These are phyloP conservation scores for Sebastes steindachneri DNA, from an alignment of 2,797 vertebrate species.

Conservation along the genomic window DNA sequence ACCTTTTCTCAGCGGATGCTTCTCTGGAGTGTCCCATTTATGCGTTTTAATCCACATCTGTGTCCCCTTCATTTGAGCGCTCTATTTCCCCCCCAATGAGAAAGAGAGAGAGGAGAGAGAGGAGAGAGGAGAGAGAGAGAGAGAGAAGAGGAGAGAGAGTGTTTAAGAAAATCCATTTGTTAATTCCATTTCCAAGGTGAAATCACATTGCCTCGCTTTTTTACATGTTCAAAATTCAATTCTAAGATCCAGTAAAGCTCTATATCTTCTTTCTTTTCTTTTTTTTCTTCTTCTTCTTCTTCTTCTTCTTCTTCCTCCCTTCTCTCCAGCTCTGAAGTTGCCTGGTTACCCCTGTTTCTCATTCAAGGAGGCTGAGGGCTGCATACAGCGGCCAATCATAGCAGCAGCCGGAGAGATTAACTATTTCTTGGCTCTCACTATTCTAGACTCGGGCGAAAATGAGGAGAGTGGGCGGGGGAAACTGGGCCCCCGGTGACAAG, in stretches of 20 bases:
- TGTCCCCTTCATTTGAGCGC: slow-evolving; percentile 74
- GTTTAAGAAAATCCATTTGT: slow-evolving; percentile 77
- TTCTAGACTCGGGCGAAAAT: slow-evolving; percentile 75
- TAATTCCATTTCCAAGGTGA: slow-evolving; percentile 79
- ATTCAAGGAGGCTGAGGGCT: slow-evolving; percentile 79
- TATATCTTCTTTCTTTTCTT: slow-evolving; percentile 18
- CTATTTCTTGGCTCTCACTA: slow-evolving; percentile 82
- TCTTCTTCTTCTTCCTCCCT: slow-evolving; percentile 18
- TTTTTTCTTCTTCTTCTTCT: not conserved
- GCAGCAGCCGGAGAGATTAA: slow-evolving; percentile 80
- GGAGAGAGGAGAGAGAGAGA: not conserved
- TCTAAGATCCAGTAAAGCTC: slow-evolving; percentile 49
- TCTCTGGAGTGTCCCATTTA: slow-evolving; percentile 70
- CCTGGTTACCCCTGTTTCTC: slow-evolving; percentile 84
- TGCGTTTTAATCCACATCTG: slow-evolving; percentile 80
- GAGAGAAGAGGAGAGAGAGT: slow-evolving; percentile 35
- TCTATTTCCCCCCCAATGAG: slow-evolving; percentile 53
- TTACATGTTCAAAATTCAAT: slow-evolving; percentile 51
- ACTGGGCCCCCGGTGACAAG: slow-evolving; percentile 70
- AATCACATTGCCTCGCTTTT: slow-evolving; percentile 63
- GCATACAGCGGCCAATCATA: slow-evolving; percentile 81
- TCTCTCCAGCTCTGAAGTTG: slow-evolving; percentile 78
- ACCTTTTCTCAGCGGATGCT: slow-evolving; percentile 67
- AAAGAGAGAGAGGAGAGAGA: slow-evolving; percentile 32
- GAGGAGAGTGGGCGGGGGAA: slow-evolving; percentile 79